These are phyloP conservation scores for Chrysina gloriosa DNA, from an alignment of 2,888 invertebrate species.

Conservation along the genomic window DNA sequence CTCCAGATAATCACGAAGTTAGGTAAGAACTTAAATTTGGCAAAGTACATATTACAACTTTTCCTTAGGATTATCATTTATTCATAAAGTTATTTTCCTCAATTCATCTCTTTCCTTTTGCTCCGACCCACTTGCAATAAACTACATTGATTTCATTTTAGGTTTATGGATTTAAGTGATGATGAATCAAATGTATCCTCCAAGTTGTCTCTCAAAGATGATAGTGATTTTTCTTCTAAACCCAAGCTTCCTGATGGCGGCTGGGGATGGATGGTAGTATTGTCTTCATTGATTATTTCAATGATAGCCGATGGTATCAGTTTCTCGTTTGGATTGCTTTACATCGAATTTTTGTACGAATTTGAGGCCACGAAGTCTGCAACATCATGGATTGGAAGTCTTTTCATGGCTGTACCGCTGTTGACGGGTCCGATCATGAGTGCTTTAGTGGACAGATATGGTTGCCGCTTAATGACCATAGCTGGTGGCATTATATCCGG, in stretches of 20 bases:
- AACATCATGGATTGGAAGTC: constrained; percentile 90
- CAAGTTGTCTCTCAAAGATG: constrained; percentile 67
- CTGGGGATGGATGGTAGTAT: constrained; percentile 92
- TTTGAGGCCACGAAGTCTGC: constrained; percentile 85
- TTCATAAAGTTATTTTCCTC: neutral
- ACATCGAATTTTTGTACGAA: constrained; percentile 83
- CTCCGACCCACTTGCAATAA: no score
- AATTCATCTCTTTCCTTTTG: neutral
- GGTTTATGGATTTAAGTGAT: constrained; percentile 51
- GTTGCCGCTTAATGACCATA: constrained; percentile 60
- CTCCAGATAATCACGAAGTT: constrained; percentile 32
- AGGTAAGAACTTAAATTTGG: constrained; percentile 11
- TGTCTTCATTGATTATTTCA: constrained; percentile 86
- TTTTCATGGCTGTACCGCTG: constrained; percentile 91
- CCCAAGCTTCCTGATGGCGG: constrained; percentile 82
- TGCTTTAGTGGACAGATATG: constrained; percentile 79
- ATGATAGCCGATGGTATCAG: constrained; percentile 94
- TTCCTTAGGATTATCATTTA: neutral
- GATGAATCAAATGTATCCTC: constrained; percentile 68
- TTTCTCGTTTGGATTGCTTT: constrained; percentile 91
- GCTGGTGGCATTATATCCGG: constrained; percentile 79
- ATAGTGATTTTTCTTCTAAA: constrained; percentile 56
- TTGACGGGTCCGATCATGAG: constrained; percentile 87
- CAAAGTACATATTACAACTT: no score
- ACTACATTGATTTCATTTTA: no score